These are phyloP conservation scores for Cottus gobio DNA, from an alignment of 2,113 vertebrate species.

Conservation along the genomic window DNA sequence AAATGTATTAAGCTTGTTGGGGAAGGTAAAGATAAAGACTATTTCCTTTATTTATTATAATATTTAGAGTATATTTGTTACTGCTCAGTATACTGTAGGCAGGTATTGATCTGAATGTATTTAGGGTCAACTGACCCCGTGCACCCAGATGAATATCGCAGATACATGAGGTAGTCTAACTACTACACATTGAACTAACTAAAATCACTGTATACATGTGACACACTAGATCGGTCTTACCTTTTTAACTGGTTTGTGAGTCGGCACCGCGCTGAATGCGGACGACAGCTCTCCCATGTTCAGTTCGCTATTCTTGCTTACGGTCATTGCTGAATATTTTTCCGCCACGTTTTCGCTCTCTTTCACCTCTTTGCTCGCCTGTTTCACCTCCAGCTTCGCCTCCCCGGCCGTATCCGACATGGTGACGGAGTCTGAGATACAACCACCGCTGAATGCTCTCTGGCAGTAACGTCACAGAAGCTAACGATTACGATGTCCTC, in stretches of 20 bases:
- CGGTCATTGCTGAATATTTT: constrained; percentile 82
- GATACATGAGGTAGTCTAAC: neutral
- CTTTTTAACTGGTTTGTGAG: constrained; percentile 83
- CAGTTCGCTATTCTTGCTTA: constrained; percentile 80
- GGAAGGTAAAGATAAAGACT: neutral
- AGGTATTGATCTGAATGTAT: neutral
- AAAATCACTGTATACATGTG: neutral
- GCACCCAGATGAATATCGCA: neutral
- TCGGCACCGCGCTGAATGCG: constrained; percentile 76
- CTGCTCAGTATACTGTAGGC: too few species aligned
- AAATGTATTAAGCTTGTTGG: neutral
- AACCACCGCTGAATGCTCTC: neutral
- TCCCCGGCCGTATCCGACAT: constrained; percentile 75
- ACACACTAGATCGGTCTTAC: constrained; percentile 48
- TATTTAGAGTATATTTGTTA: neutral
- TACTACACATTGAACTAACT: neutral
- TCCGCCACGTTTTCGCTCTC: constrained; percentile 84
- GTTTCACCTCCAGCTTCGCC: constrained; percentile 77
- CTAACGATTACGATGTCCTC: constrained; percentile 17
- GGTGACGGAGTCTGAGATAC: constrained; percentile 3
- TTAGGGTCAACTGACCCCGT: neutral
- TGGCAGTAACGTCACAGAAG: constrained; percentile 7
- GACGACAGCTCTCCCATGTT: constrained; percentile 77
- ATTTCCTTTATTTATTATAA: neutral
- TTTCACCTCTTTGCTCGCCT: constrained; percentile 83